These are phyloP conservation scores for Pipistrellus pygmaeus DNA, from an alignment of 2,797 vertebrate genomes.

Conservation along the genomic window DNA sequence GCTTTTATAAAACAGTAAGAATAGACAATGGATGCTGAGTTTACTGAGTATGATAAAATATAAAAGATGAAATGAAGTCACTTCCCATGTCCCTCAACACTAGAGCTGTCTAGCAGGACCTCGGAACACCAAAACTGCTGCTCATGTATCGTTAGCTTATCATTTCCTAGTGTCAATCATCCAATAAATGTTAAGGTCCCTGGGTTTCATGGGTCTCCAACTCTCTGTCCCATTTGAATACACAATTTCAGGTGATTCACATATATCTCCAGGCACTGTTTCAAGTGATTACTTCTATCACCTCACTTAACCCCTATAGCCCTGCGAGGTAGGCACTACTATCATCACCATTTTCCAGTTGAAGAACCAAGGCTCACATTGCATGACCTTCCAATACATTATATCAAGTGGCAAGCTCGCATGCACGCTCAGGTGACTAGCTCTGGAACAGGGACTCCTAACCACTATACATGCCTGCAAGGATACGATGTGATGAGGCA, in stretches of 20 bases:
- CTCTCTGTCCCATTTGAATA: background rate
- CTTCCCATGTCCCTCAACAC: background rate
- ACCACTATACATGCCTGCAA: background rate
- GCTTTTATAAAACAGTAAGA: background rate
- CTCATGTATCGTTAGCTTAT: background rate
- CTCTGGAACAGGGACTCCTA: background rate
- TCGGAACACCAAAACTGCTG: background rate
- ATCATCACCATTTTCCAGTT: background rate
- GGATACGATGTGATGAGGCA: background rate
- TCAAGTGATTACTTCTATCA: background rate
- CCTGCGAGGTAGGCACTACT: background rate
- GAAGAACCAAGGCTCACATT: background rate
- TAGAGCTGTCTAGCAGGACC: background rate
- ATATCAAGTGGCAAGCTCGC: background rate
- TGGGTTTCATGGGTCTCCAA: background rate
- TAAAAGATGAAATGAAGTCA: conserved; percentile 16
- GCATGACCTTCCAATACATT: background rate
- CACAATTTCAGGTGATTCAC: background rate
- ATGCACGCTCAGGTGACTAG: background rate
- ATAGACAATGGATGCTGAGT: background rate
- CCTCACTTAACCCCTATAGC: background rate
- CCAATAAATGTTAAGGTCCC: background rate
- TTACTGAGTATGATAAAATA: background rate
- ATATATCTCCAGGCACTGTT: background rate
- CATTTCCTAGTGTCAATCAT: background rate